Evolutionary conservation across 2,797 vertebrate species (phyloP), one percentile per base, ranked within the genome.

Genomic region (Botia almorhae): DNA sequence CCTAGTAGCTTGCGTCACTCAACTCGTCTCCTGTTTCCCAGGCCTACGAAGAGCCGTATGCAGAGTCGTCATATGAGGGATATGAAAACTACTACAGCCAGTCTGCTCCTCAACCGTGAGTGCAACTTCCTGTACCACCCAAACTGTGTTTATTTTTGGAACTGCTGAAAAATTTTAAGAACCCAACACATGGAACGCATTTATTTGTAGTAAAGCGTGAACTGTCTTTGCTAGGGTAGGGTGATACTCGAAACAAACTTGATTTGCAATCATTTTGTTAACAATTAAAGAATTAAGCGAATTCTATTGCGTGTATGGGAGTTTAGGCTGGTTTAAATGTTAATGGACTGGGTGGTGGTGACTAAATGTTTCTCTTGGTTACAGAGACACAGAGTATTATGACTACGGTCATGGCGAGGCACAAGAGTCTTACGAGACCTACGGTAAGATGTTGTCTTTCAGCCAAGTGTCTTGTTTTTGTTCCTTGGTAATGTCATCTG

Each of bases 331-430:
- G 7, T 7, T 39, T 39, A 6, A 8, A 6, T 39, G 36, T 39
- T 39, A 46, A 56, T 7, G 21, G 23, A 60, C 10, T 50, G 23
- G 23, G 23, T 7, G 8, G 43, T 11, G 3, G 23, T 29, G 61
- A 63, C 61, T 2, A 3, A n/a, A 17, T 46, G 23, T 14, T n/a
- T 1, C 5, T 68, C 61, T 17, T 4, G 21, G 10, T 43, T 0
- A 55, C 91, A 99, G 98, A 82, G 97, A 99, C 65, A 98, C 97
- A 43, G 97, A 99, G 87, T 99, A 99, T 91, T 99, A 98, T 84
- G 98, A 99, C 87, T 99, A 99, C 29, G 97, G 96, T 87, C 98
- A 99, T 0, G 98, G 98, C 80, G 98, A 99, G 83, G 93, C 95
- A 71, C 96, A 96, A 87, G 97, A 98, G 1, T 91, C 94, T 29